A percentile compares a stretch with the other conserved stretches of the same genome.
Evolutionary conservation across 2,113 vertebrate species (phyloP).

Genomic region (Chloropsis cyanopogon): DNA sequence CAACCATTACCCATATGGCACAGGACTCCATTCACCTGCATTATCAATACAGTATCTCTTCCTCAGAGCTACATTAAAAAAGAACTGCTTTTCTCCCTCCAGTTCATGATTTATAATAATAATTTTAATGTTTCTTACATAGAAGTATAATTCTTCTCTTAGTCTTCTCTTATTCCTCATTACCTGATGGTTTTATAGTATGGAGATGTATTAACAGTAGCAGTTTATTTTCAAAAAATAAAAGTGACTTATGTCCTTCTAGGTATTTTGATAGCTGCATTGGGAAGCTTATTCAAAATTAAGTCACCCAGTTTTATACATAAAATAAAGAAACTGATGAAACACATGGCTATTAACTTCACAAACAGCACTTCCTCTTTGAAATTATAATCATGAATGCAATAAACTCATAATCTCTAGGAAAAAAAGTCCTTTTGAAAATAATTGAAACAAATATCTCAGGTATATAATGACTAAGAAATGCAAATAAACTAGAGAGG

Average conservation of each 20-base stretch:
- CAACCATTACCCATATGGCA: neutral
- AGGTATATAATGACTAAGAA: neutral
- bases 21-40: neutral
- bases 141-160: neutral
- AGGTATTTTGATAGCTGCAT: neutral
- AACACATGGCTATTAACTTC: neutral
- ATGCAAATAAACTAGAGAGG: neutral
- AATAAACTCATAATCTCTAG: neutral
- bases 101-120: neutral
- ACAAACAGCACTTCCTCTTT: neutral
- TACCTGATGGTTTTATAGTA: neutral
- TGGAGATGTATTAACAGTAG: neutral
- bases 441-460: neutral
- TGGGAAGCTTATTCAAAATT: neutral
- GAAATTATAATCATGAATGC: neutral
- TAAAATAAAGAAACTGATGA: neutral
- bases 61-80: neutral
- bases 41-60: neutral
- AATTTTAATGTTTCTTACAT: neutral
- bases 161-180: neutral
- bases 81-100: neutral
- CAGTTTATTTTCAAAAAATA: neutral
- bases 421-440: neutral
- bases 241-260: neutral
- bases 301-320: neutral